A percentile compares a stretch with the other conserved stretches of the same genome.
These are phyloP conservation scores for Heliconius ethilla DNA, from an alignment of 2,888 invertebrate genomes.

Conservation along the genomic window DNA sequence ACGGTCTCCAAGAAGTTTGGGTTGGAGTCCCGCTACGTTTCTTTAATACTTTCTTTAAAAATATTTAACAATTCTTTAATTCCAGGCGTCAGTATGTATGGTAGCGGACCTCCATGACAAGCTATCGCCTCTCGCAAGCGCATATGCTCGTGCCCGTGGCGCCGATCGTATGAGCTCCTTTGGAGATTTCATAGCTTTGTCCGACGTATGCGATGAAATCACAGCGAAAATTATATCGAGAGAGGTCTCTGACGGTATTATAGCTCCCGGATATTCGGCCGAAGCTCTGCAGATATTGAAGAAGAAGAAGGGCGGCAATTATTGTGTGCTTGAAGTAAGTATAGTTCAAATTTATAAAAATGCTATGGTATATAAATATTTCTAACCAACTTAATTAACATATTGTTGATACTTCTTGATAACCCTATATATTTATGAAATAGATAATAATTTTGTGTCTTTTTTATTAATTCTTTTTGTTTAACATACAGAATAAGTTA, in stretches of 20 bases:
- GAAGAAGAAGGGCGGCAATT: constrained; percentile 97
- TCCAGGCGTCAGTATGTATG: constrained; percentile 95
- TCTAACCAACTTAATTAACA: no score
- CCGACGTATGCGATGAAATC: constrained; percentile 92
- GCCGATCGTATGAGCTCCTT: constrained; percentile 99
- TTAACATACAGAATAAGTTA: not conserved
- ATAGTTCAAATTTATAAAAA: no score
- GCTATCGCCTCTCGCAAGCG: constrained; percentile 91
- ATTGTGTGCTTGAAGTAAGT: constrained; percentile 90
- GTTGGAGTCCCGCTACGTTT: no score
- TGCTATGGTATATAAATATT: no score
- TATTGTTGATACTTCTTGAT: no score
- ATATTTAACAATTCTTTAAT: not conserved
- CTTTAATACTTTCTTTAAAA: no score
- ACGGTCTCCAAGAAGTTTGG: no score
- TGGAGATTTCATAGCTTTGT: constrained; percentile 98
- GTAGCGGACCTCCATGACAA: constrained; percentile 90
- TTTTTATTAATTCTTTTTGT: not conserved
- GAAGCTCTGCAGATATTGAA: constrained; percentile 92
- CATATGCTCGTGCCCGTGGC: constrained; percentile 97
- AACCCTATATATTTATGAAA: no score
- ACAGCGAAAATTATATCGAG: constrained; percentile 96
- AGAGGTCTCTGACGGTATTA: constrained; percentile 98
- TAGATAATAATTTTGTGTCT: no score
- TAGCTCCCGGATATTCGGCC: constrained; percentile 94